These are phyloP conservation scores for Dipodomys spectabilis DNA, from an alignment of 2,113 vertebrate genomes.

Conservation along the genomic window DNA sequence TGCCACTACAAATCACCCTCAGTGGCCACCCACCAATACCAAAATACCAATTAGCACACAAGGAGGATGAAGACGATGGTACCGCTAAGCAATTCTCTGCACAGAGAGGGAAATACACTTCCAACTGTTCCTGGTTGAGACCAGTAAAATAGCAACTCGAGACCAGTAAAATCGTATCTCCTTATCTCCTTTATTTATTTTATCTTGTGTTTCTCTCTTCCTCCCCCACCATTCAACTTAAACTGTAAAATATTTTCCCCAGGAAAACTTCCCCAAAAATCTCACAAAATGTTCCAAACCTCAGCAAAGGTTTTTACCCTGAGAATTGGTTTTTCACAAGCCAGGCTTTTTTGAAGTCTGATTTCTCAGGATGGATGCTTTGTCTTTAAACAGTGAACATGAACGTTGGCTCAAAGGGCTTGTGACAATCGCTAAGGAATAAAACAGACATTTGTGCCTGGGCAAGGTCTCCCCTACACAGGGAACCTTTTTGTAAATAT, in stretches of 20 bases:
- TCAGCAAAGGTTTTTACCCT: slow-evolving; percentile 82
- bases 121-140: neutral
- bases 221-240: slow-evolving; percentile 37
- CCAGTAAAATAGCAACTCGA: slow-evolving; percentile 70
- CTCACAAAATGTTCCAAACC: slow-evolving; percentile 84
- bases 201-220: neutral
- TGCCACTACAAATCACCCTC: neutral
- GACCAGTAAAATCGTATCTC: slow-evolving; percentile 56
- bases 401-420: slow-evolving; percentile 83
- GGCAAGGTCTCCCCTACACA: slow-evolving; percentile 85
- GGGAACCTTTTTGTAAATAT: slow-evolving; percentile 89
- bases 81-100: neutral
- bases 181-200: slow-evolving; percentile 50
- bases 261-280: slow-evolving; percentile 82
- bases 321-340: slow-evolving; percentile 88
- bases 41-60: too few relatives aligned
- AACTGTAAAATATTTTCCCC: slow-evolving; percentile 67
- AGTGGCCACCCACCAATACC: neutral
- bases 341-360: slow-evolving; percentile 86
- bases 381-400: slow-evolving; percentile 84
- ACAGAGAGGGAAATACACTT: neutral
- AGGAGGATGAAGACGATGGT: neutral
- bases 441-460: slow-evolving; percentile 83
- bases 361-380: slow-evolving; percentile 88
- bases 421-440: slow-evolving; percentile 86